Conservation (phyloP, 2,888 invertebrate genomes). For the Drosophila rellima region DNA sequence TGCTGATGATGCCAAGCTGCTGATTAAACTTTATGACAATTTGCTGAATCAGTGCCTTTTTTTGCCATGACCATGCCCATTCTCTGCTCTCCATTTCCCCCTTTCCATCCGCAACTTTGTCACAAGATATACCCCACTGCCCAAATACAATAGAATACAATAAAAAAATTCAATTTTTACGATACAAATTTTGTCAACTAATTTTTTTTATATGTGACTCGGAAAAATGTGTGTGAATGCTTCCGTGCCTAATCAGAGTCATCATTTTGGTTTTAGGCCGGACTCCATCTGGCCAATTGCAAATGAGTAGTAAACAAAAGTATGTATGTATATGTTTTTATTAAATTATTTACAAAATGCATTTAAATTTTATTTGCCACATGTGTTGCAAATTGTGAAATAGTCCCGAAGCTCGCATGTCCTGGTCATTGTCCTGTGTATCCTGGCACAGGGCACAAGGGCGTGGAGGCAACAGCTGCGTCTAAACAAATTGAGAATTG, state of each 20-base stretch:
- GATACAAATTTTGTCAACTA: conserved; percentile 70
- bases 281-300: conserved; percentile 23
- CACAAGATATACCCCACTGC: conserved; percentile 48
- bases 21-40: conserved; percentile 84
- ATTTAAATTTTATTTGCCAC: conserved; percentile 79
- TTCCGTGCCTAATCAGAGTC: conserved; percentile 28
- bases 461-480: conserved; percentile 64
- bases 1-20: conserved; percentile 71
- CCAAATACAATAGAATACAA: conserved; percentile 48
- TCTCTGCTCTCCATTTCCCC: background rate
- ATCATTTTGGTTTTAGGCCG: conserved; percentile 14
- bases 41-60: conserved; percentile 80
- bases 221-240: conserved; percentile 18
- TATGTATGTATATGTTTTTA: conserved; percentile 32
- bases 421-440: conserved; percentile 50
- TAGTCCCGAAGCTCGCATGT: conserved; percentile 11
- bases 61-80: conserved; percentile 1
- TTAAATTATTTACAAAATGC: conserved; percentile 66
- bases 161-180: conserved; percentile 64
- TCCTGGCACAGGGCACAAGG: background rate
- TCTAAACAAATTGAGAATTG: conserved; percentile 83
- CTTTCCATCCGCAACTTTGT: background rate
- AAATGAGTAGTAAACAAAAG: conserved; percentile 25
- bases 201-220: conserved; percentile 60
- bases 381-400: conserved; percentile 56